Percentiles rank a stretch among this genome's conserved stretches.
Conservation (phyloP, 2,888 invertebrate species). For the Zaprionus bogoriensis region DNA sequence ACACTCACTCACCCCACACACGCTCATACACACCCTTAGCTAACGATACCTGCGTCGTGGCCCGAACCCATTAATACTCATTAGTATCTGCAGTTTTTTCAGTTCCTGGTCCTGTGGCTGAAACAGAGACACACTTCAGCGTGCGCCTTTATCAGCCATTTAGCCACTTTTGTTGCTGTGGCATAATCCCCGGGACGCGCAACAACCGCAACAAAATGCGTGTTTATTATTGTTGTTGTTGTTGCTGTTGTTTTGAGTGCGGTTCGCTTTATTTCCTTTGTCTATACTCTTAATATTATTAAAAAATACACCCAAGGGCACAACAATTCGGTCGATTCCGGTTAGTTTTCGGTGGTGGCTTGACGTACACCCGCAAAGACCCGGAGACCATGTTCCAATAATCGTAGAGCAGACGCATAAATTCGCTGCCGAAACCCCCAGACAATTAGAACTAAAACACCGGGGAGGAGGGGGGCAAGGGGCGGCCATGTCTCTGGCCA, state of each 20-base stretch:
- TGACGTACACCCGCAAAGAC: conserved; percentile 12
- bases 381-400: conserved; percentile 35
- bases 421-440: conserved; percentile 44
- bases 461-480: background rate
- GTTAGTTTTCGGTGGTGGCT: conserved; percentile 54
- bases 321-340: conserved; percentile 67
- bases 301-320: conserved; percentile 76
- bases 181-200: conserved; percentile 58
- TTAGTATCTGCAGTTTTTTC: conserved; percentile 64
- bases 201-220: conserved; percentile 71
- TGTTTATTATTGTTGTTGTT: conserved; percentile 63
- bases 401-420: conserved; percentile 43
- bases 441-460: conserved; percentile 64
- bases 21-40: conserved; percentile 10
- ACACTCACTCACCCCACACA: conserved; percentile 11
- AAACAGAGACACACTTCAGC: conserved; percentile 34
- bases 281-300: conserved; percentile 75
- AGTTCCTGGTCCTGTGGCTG: conserved; percentile 6
- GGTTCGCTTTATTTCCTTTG: conserved; percentile 42
- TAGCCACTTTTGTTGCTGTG: conserved; percentile 64
- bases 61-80: conserved; percentile 72
- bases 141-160: conserved; percentile 75
- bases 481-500: conserved; percentile 20
- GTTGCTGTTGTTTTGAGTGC: conserved; percentile 48
- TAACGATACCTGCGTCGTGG: conserved; percentile 45